Evolutionary conservation across 2,888 invertebrate genomes (phyloP).

Genomic region (Dryadula phaetusa): DNA sequence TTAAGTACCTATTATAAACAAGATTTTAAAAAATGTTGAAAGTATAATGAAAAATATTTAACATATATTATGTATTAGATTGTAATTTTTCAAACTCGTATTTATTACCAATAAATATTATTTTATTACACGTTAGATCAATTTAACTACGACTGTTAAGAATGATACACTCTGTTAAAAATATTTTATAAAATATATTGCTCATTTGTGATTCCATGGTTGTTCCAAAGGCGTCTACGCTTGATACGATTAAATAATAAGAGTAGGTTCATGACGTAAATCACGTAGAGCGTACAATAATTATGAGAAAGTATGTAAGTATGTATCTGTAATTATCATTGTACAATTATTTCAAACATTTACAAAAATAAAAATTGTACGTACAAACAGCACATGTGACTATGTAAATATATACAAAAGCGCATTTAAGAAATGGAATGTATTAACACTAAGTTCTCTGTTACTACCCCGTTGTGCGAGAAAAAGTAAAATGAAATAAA

Average conservation of each 20-base stretch:
- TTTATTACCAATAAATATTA: not conserved
- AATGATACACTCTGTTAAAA: not conserved
- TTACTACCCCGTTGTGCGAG: too few species aligned
- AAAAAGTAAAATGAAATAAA: too few species aligned
- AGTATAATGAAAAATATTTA: not conserved
- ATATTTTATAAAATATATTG: not conserved
- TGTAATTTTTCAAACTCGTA: not conserved
- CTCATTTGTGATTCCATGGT: not conserved
- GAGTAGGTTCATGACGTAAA: slow-evolving; percentile 4
- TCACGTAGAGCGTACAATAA: not conserved
- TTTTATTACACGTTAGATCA: not conserved
- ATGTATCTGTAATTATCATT: not conserved
- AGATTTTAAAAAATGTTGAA: not conserved
- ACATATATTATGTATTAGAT: not conserved
- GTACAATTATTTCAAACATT: not conserved
- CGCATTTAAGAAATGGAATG: too few species aligned
- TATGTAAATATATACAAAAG: not conserved
- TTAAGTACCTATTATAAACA: not conserved
- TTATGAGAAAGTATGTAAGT: not conserved
- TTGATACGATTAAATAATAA: not conserved
- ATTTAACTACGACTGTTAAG: not conserved
- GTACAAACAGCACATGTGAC: not conserved
- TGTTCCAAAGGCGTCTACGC: not conserved
- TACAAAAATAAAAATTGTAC: not conserved
- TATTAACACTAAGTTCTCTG: too few species aligned